Evolutionary conservation across 1,140 invertebrate genomes (phyloP).

Genomic region (Drosophila quadrilineata): DNA sequence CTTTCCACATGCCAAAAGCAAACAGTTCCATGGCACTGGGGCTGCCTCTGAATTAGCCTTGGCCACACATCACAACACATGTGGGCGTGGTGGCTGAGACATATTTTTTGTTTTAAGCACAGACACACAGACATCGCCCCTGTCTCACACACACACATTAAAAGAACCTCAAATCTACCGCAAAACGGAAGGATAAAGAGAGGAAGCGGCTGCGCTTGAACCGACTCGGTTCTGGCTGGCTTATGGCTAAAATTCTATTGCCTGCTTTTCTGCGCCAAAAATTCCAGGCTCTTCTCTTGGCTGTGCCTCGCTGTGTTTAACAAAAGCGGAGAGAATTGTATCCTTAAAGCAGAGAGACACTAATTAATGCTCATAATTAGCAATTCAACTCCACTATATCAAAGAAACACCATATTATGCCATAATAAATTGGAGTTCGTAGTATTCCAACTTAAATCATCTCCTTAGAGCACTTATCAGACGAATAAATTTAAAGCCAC

Average conservation of each 20-base stretch:
- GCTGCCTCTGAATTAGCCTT: constrained; percentile 9
- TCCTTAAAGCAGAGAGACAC: not conserved
- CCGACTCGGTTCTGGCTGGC: constrained; percentile 20
- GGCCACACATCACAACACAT: constrained; percentile 30
- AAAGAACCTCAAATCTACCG: constrained; percentile 40
- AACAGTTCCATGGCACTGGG: no score
- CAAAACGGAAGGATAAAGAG: constrained; percentile 53
- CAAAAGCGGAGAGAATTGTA: constrained; percentile 11
- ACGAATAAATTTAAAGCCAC: no score
- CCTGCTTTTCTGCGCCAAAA: constrained; percentile 22
- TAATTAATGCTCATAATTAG: not conserved
- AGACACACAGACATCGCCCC: not conserved
- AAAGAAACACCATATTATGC: not conserved
- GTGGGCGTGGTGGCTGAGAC: constrained; percentile 36
- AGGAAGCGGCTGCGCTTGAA: constrained; percentile 3
- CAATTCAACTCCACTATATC: not conserved
- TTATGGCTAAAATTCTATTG: constrained; percentile 33
- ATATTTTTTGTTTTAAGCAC: constrained; percentile 56
- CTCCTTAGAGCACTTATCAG: no score
- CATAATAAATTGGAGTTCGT: no score
- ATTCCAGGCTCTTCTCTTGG: no score
- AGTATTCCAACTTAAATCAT: no score
- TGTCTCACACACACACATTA: not conserved
- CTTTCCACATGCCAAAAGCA: constrained; percentile 66
- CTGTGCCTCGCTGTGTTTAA: no score